Conservation (phyloP, 2,113 vertebrate genomes). For the Toxostoma redivivum region DNA sequence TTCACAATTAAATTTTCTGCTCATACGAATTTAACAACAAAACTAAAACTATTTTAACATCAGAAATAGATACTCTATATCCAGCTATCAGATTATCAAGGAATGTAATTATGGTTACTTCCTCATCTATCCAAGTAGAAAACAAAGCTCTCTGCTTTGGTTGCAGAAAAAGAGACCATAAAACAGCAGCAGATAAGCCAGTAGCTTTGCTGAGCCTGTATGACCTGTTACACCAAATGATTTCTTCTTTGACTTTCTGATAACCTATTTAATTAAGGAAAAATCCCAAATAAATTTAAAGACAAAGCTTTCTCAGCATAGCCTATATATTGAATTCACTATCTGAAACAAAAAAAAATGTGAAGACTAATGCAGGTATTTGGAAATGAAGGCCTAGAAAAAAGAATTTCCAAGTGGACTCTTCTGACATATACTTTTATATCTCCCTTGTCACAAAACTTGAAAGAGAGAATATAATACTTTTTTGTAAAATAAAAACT, state of each 20-base stretch:
- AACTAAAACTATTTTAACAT: neutral
- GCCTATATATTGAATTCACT: neutral
- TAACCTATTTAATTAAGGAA: neutral
- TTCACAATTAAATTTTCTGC: neutral
- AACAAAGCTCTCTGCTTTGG: neutral
- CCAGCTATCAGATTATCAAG: neutral
- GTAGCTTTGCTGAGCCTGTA: neutral
- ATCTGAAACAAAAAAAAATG: neutral
- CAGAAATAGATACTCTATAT: neutral
- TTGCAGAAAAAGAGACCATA: neutral
- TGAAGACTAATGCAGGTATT: neutral
- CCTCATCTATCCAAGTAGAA: neutral
- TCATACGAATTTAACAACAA: neutral
- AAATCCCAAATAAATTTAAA: neutral
- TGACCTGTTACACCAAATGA: neutral
- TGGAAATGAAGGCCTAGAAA: neutral
- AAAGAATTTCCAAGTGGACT: neutral
- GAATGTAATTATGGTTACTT: neutral
- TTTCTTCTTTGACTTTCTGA: neutral
- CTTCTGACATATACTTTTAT: neutral
- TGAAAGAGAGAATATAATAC: neutral
- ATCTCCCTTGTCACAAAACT: neutral
- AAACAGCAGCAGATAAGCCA: neutral
- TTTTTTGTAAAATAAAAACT: neutral
- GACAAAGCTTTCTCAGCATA: neutral